A percentile compares a stretch with the other conserved stretches of the same genome.
These are phyloP conservation scores for Hiodon alosoides DNA, from an alignment of 2,113 vertebrate genomes.

Conservation along the genomic window DNA sequence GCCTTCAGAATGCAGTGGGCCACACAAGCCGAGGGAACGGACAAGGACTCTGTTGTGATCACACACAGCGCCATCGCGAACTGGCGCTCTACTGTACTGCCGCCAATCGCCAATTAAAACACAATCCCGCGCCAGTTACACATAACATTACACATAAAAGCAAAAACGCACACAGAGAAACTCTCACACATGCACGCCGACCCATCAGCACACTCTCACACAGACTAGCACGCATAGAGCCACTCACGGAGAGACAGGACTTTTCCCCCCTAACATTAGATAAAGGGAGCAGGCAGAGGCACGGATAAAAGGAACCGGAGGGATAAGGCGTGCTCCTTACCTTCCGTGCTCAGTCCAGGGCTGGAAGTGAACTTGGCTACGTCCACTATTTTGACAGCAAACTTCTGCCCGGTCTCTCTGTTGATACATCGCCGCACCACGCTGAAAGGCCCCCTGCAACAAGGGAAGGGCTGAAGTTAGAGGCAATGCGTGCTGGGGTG, in stretches of 20 bases:
- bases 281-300: not conserved
- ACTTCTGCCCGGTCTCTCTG: conserved; percentile 96
- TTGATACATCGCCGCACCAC: conserved; percentile 98
- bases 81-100: no score
- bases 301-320: not conserved
- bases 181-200: not conserved
- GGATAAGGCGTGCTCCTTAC: conserved; percentile 54
- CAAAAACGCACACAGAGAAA: not conserved
- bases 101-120: no score
- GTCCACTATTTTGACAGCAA: conserved; percentile 97
- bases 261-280: not conserved
- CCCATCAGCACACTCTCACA: not conserved
- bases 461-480: conserved; percentile 16
- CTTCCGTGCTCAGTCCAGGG: conserved; percentile 98
- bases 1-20: not conserved
- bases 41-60: not conserved
- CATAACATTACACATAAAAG: not conserved
- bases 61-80: not conserved
- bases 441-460: conserved; percentile 90
- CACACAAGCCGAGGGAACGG: no score
- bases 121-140: not conserved
- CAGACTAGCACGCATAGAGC: not conserved
- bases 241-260: not conserved
- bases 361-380: conserved; percentile 99
- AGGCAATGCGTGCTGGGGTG: not conserved